Evolutionary conservation across 2,797 vertebrate species (phyloP).

Genomic region (Aldrovandia affinis): DNA sequence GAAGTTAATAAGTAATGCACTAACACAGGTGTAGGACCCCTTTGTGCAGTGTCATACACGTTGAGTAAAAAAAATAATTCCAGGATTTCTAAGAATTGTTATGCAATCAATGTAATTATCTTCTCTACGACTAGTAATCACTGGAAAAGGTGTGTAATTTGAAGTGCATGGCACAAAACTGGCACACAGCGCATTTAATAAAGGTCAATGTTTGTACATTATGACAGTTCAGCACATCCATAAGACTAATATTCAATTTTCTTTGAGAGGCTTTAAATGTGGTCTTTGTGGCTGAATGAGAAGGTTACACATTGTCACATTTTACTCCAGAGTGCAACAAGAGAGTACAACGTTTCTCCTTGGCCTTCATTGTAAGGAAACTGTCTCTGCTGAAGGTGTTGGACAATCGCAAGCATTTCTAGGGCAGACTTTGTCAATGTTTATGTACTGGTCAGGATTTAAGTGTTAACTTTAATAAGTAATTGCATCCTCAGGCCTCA

Average conservation of each 20-base stretch:
- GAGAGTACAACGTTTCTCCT: neutral
- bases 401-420: neutral
- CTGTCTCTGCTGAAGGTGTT: neutral
- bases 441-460: neutral
- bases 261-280: neutral
- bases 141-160: neutral
- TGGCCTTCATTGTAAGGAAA: neutral
- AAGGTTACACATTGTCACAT: neutral
- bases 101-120: neutral
- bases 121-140: neutral
- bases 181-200: neutral
- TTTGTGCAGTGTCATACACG: neutral
- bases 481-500: neutral
- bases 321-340: neutral
- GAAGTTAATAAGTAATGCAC: no score
- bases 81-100: neutral
- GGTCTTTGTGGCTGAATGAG: neutral
- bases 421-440: neutral
- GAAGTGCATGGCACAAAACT: neutral
- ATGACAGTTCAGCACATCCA: neutral
- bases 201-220: neutral
- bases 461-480: neutral
- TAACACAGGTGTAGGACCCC: slow-evolving; percentile 21
- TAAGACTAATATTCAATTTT: neutral
- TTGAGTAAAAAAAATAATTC: neutral